Evolutionary conservation across 2,797 vertebrate species (phyloP).

Genomic region (Leuciscus waleckii): DNA sequence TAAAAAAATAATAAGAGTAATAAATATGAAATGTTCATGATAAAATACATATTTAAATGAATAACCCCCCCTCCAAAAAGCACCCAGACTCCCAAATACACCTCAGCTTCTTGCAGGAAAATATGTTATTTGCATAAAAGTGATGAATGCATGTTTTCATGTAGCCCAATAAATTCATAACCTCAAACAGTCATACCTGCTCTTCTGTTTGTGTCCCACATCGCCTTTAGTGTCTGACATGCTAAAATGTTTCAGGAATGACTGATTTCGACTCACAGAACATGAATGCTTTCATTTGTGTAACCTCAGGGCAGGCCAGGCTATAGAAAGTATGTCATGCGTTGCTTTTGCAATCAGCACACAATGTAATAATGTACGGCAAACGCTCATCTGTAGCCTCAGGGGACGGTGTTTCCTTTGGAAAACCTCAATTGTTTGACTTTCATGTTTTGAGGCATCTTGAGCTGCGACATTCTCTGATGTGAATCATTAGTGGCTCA

Average conservation of each 20-base stretch:
- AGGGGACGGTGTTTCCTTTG: neutral
- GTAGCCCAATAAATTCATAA: neutral
- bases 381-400: neutral
- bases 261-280: neutral
- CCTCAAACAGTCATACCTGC: neutral
- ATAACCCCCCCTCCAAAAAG: too few relatives aligned
- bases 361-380: too few relatives aligned
- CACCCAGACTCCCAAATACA: neutral
- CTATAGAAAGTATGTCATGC: neutral
- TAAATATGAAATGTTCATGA: neutral
- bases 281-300: neutral
- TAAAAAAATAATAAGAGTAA: too few relatives aligned
- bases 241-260: neutral
- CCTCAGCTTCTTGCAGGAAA: neutral
- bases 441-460: neutral
- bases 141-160: constrained; percentile 14
- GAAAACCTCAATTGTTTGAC: neutral
- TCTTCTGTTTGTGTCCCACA: neutral
- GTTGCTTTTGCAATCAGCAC: neutral
- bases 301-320: neutral
- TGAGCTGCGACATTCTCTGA: neutral
- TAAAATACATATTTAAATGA: neutral
- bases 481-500: neutral
- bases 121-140: neutral
- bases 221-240: too few relatives aligned